A percentile compares a stretch with the other conserved stretches of the same genome.
Conservation (phyloP, 2,888 invertebrate genomes). For the Drosophila pseudotalamancana region DNA sequence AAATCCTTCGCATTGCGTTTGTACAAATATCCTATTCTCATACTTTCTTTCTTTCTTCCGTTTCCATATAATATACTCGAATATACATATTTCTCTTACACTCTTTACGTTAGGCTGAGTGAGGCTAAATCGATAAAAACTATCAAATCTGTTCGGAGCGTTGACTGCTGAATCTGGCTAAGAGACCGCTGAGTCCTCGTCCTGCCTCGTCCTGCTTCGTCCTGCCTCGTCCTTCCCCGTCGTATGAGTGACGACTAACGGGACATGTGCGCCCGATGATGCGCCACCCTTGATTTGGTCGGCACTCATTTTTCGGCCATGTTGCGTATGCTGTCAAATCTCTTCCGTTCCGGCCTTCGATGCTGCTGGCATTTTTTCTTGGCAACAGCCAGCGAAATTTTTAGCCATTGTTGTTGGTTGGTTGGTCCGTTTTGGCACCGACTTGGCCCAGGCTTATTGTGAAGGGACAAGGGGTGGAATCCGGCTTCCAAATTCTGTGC, state of each 20-base stretch:
- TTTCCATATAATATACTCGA: too few species aligned
- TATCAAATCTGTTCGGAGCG: conserved; percentile 74
- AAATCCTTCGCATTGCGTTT: too few species aligned
- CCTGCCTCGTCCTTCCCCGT: conserved; percentile 61
- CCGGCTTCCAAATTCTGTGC: conserved; percentile 59
- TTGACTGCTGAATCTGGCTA: conserved; percentile 18
- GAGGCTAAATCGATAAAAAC: conserved; percentile 80
- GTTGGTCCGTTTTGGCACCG: conserved; percentile 78
- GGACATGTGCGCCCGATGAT: conserved; percentile 69
- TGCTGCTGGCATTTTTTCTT: conserved; percentile 59
- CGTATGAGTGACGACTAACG: conserved; percentile 52
- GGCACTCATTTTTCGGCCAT: conserved; percentile 76
- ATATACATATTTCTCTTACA: conserved; percentile 23
- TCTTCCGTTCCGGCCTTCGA: conserved; percentile 69
- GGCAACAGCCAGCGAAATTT: conserved; percentile 52
- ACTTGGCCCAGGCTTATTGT: conserved; percentile 61
- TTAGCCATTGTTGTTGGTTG: conserved; percentile 60
- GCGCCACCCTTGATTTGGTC: conserved; percentile 48
- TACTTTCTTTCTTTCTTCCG: too few species aligned
- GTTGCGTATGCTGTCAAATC: conserved; percentile 79
- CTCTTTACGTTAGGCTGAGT: conserved; percentile 58
- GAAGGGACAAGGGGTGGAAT: conserved; percentile 13
- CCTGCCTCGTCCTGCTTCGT: conserved; percentile 30
- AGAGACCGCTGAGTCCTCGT: conserved; percentile 3
- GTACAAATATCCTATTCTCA: not conserved